phyloP scores from a whole-genome alignment of 1,140 invertebrate species.

The Cotesia glomerata region DNA sequence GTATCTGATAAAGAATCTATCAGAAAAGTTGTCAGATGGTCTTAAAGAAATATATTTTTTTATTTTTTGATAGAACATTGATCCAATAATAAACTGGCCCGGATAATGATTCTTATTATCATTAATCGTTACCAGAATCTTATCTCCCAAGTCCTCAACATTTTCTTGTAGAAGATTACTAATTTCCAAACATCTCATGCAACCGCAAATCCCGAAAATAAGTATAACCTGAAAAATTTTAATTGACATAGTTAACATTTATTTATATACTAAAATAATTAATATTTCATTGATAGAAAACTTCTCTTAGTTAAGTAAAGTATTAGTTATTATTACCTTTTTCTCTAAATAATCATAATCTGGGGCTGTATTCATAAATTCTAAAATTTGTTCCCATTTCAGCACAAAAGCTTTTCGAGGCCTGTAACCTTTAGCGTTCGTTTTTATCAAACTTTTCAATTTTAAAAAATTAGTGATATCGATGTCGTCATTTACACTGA shows the following conservation, averaged over 20 bases:
- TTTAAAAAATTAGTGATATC: neutral
- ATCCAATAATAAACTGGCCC: neutral
- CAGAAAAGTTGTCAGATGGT: neutral
- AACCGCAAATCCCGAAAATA: slow-evolving; percentile 26
- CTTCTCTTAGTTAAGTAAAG: neutral
- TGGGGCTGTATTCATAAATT: neutral
- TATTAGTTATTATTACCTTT: slow-evolving; percentile 7
- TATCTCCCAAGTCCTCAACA: slow-evolving; percentile 10
- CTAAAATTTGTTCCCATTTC: neutral
- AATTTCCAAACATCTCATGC: slow-evolving; percentile 29
- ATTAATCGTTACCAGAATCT: slow-evolving; percentile 14
- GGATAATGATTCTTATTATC: neutral
- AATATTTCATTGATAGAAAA: too few species aligned
- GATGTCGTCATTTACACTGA: neutral
- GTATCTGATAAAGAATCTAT: neutral
- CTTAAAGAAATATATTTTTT: neutral
- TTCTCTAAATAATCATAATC: neutral
- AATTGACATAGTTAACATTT: neutral
- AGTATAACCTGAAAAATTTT: neutral
- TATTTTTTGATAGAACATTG: neutral
- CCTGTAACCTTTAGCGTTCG: neutral
- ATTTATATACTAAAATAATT: neutral
- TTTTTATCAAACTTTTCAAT: neutral
- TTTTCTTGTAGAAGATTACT: slow-evolving; percentile 27
- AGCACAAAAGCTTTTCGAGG: neutral